phyloP scores from a whole-genome alignment of 2,888 invertebrate species.

The Agonopterix alstromeriana region DNA sequence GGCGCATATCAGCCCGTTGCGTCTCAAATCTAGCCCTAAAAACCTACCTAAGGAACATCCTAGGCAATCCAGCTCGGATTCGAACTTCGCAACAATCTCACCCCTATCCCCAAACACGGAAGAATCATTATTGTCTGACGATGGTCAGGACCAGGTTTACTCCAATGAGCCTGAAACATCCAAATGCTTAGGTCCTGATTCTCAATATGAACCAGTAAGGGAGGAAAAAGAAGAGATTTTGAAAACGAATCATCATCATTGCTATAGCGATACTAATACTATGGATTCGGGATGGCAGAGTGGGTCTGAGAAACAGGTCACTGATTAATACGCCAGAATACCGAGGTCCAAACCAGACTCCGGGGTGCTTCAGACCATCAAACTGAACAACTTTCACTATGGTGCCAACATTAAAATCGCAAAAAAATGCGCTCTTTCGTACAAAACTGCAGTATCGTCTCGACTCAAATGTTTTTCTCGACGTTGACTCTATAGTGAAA shows the following conservation, averaged over 20 bases:
- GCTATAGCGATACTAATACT: constrained; percentile 77
- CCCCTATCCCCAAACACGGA: constrained; percentile 64
- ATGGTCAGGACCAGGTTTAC: constrained; percentile 47
- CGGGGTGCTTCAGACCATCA: too few relatives aligned
- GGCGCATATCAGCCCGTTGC: constrained; percentile 48
- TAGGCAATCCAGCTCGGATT: constrained; percentile 44
- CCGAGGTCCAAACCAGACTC: neutral
- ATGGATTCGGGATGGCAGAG: constrained; percentile 84
- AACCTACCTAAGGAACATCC: constrained; percentile 41
- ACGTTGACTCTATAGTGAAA: too few relatives aligned
- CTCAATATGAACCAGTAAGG: constrained; percentile 59
- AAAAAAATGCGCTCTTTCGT: too few relatives aligned
- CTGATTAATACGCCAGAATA: constrained; percentile 36
- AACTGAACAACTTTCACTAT: too few relatives aligned
- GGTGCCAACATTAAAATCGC: too few relatives aligned
- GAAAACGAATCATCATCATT: constrained; percentile 68
- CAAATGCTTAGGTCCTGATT: constrained; percentile 58
- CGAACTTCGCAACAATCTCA: constrained; percentile 41
- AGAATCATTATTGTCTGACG: constrained; percentile 58
- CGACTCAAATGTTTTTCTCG: too few relatives aligned
- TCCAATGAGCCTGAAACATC: constrained; percentile 54
- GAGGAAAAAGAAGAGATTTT: constrained; percentile 54
- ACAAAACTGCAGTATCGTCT: too few relatives aligned
- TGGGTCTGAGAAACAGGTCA: constrained; percentile 79
- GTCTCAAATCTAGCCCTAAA: constrained; percentile 44